These are phyloP conservation scores for Serinus canaria DNA, from an alignment of 2,113 vertebrate genomes.

Conservation along the genomic window DNA sequence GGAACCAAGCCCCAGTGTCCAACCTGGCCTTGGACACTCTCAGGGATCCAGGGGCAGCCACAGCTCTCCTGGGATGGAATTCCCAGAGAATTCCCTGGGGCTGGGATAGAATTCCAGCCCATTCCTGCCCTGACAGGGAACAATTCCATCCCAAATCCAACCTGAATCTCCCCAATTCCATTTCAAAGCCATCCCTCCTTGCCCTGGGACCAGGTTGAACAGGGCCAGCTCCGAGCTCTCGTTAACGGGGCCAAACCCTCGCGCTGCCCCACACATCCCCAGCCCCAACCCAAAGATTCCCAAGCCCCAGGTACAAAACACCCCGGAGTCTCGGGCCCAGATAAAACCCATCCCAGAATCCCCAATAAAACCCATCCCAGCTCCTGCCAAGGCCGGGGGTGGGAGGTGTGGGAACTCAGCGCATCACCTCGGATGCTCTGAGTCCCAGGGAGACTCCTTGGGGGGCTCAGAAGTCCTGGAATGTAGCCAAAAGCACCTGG, in stretches of 20 bases:
- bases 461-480: too few relatives aligned
- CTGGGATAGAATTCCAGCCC: not conserved
- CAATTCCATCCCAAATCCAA: not conserved
- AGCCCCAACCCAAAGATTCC: not conserved
- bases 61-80: not conserved
- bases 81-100: too few relatives aligned
- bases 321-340: not conserved
- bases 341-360: not conserved
- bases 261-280: not conserved
- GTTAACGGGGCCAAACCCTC: not conserved
- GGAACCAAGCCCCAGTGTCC: fast-evolving
- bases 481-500: too few relatives aligned
- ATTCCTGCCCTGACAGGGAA: fast-evolving
- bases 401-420: too few relatives aligned
- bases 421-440: too few relatives aligned
- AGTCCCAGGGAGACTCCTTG: too few relatives aligned
- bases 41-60: not conserved
- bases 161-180: not conserved
- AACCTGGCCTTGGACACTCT: fast-evolving
- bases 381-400: not conserved
- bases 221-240: not conserved
- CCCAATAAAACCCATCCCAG: not conserved
- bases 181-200: not conserved
- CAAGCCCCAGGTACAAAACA: not conserved
- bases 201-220: fast-evolving